A percentile compares a stretch with the other conserved stretches of the same genome.
These are phyloP conservation scores for Ctenosaura bakeri DNA, from an alignment of 2,797 vertebrate species.

Conservation along the genomic window DNA sequence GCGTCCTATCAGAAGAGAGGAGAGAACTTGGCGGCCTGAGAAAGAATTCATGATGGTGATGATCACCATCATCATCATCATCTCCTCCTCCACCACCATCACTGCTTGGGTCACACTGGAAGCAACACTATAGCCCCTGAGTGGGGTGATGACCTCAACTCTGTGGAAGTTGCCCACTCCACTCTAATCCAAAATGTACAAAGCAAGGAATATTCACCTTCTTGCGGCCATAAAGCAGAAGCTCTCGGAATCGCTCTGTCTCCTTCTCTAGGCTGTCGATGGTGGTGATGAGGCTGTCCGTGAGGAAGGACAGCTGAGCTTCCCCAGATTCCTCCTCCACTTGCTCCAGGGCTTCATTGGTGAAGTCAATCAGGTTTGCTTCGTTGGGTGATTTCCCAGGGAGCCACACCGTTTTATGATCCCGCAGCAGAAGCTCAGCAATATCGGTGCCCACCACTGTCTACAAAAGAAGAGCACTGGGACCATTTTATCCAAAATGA, in stretches of 20 bases:
- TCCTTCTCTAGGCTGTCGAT: slow-evolving; percentile 88
- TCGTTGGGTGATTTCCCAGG: slow-evolving; percentile 97
- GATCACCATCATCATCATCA: too few relatives aligned
- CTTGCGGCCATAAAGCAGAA: slow-evolving; percentile 95
- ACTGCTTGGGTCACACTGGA: too few relatives aligned
- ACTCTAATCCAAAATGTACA: not conserved
- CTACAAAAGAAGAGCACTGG: slow-evolving; percentile 70
- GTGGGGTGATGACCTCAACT: too few relatives aligned
- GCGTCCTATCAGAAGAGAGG: slow-evolving; percentile 86
- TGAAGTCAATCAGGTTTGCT: slow-evolving; percentile 98
- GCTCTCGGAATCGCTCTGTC: slow-evolving; percentile 93
- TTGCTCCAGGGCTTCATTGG: slow-evolving; percentile 89
- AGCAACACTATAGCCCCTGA: too few relatives aligned
- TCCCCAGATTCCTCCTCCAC: slow-evolving; percentile 90
- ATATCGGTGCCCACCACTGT: slow-evolving; percentile 98
- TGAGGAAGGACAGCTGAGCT: slow-evolving; percentile 92
- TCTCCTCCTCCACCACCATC: too few relatives aligned
- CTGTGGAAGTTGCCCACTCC: too few relatives aligned
- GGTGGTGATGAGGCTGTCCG: slow-evolving; percentile 85
- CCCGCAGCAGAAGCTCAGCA: slow-evolving; percentile 92
- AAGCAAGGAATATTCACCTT: slow-evolving; percentile 80
- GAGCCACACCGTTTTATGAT: slow-evolving; percentile 95
- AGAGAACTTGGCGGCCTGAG: not conserved
- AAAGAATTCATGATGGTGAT: too few relatives aligned
- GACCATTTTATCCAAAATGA: not conserved